phyloP scores from a whole-genome alignment of 2,113 vertebrate species.

The Thalassoma bifasciatum region DNA sequence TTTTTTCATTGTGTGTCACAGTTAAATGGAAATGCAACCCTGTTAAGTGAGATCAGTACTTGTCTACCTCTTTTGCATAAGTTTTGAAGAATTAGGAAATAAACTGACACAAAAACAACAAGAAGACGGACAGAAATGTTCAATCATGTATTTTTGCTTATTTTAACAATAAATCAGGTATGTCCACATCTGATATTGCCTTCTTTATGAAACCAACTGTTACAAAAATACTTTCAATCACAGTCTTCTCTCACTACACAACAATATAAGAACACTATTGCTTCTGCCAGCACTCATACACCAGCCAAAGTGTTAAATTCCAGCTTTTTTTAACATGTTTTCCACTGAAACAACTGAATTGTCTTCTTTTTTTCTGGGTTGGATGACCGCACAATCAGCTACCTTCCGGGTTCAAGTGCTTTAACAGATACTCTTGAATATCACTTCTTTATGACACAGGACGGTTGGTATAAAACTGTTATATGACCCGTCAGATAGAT shows the following conservation, averaged over 20 bases:
- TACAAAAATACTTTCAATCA: slow-evolving; percentile 43
- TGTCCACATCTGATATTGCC: slow-evolving; percentile 27
- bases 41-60: neutral
- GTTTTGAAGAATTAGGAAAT: too few species aligned
- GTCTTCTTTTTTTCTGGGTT: neutral
- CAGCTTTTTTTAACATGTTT: slow-evolving; percentile 51
- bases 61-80: too few species aligned
- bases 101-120: too few species aligned
- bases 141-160: slow-evolving; percentile 25
- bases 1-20: slow-evolving; percentile 37
- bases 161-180: slow-evolving; percentile 1
- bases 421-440: slow-evolving; percentile 6
- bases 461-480: slow-evolving; percentile 24
- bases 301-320: slow-evolving; percentile 19
- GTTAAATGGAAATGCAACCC: slow-evolving; percentile 12
- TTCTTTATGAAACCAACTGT: slow-evolving; percentile 31
- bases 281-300: slow-evolving; percentile 41
- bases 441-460: slow-evolving; percentile 7
- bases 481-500: slow-evolving; percentile 26
- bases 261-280: slow-evolving; percentile 67
- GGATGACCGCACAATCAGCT: slow-evolving; percentile 12
- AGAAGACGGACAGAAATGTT: neutral
- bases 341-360: slow-evolving; percentile 8
- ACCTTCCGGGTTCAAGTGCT: slow-evolving; percentile 37
- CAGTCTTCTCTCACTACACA: slow-evolving; percentile 40